Percentiles rank a stretch among this genome's conserved stretches.
Conservation (phyloP, 1,140 invertebrate genomes). For the Olivierus martensii region DNA sequence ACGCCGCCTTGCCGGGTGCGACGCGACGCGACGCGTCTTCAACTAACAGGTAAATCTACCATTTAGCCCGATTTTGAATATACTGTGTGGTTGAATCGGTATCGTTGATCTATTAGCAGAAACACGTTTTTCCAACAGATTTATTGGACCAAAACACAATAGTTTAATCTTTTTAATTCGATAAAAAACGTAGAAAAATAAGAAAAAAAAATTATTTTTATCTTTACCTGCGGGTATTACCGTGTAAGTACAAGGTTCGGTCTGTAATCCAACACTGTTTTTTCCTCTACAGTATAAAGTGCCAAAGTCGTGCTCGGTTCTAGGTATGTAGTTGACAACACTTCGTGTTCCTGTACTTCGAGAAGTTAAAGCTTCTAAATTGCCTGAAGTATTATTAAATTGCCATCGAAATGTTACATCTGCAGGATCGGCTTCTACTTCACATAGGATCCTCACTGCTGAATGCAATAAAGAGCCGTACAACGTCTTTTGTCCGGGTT, state of each 20-base stretch:
- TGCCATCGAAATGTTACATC: conserved; percentile 71
- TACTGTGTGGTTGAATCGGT: too few species aligned
- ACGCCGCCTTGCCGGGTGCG: too few species aligned
- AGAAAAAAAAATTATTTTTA: background rate
- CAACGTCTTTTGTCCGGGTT: conserved; percentile 13
- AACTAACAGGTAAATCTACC: too few species aligned
- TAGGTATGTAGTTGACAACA: conserved; percentile 43
- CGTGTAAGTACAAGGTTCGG: conserved; percentile 60
- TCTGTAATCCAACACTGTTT: conserved; percentile 59
- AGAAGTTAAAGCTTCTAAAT: conserved; percentile 43
- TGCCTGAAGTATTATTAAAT: conserved; percentile 82
- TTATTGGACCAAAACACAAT: too few species aligned
- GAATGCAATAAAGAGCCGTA: conserved; percentile 14
- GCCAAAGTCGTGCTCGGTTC: conserved; percentile 51
- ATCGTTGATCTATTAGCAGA: too few species aligned
- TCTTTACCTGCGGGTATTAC: conserved; percentile 58
- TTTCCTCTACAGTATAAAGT: conserved; percentile 70
- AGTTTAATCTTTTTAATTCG: too few species aligned
- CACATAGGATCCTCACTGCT: conserved; percentile 42
- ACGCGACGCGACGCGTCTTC: too few species aligned
- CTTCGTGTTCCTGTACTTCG: conserved; percentile 39
- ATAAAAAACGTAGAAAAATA: too few species aligned
- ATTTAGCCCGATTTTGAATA: too few species aligned
- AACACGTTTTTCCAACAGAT: too few species aligned
- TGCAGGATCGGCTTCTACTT: conserved; percentile 75